These are phyloP conservation scores for Philypnodon macrostomus DNA, from an alignment of 2,797 vertebrate species.

Conservation along the genomic window DNA sequence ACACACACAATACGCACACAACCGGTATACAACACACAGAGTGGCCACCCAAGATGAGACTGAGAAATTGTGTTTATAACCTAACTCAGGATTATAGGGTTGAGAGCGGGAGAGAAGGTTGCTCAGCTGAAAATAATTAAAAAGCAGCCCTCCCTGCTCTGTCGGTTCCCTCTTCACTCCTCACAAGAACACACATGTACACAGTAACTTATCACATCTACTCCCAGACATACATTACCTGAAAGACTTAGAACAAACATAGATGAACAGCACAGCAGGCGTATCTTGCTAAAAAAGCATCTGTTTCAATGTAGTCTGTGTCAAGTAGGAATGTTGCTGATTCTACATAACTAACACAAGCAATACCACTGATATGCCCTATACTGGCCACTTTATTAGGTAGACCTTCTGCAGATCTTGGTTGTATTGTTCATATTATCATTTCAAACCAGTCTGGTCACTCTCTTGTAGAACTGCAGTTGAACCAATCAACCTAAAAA, in stretches of 20 bases:
- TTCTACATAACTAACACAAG: not conserved
- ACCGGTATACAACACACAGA: slow-evolving; percentile 29
- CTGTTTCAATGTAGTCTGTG: slow-evolving; percentile 4
- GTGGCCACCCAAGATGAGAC: slow-evolving; percentile 75
- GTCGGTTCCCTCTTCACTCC: slow-evolving; percentile 13
- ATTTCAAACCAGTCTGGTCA: too few species aligned
- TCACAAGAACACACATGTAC: slow-evolving; percentile 15
- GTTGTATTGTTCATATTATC: too few species aligned
- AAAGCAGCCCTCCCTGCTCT: slow-evolving; percentile 36
- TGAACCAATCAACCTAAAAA: too few species aligned
- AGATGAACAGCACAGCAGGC: too few species aligned
- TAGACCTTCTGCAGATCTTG: too few species aligned
- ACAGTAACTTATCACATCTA: slow-evolving; percentile 45
- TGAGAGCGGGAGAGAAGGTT: slow-evolving; percentile 34
- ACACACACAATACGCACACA: slow-evolving; percentile 39
- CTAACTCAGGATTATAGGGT: slow-evolving; percentile 78
- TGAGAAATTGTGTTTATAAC: slow-evolving; percentile 69
- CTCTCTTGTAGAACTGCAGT: too few species aligned
- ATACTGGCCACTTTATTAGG: too few species aligned
- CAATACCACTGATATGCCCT: not conserved
- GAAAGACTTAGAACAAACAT: slow-evolving; percentile 33
- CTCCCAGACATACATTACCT: slow-evolving; percentile 54
- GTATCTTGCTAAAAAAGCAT: slow-evolving; percentile 39
- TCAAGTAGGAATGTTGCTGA: not conserved
- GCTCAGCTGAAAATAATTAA: slow-evolving; percentile 74